phyloP scores from a whole-genome alignment of 2,888 invertebrate species.

The Yponomeuta malinellus region DNA sequence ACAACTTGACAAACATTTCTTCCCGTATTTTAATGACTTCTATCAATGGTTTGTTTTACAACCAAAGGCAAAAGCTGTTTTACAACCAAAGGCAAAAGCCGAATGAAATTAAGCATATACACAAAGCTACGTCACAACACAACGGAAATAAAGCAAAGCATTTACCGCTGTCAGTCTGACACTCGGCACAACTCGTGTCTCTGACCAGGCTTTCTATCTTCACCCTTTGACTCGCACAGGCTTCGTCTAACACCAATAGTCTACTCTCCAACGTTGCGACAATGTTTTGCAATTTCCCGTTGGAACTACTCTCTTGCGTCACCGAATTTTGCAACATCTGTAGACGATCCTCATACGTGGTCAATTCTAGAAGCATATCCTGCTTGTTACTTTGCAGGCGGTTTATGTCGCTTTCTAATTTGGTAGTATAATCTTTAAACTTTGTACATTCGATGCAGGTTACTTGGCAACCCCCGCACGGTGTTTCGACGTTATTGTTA shows the following conservation, averaged over 20 bases:
- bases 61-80: too few relatives aligned
- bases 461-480: constrained; percentile 30
- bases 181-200: constrained; percentile 32
- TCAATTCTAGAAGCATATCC: constrained; percentile 42
- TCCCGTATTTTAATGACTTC: too few relatives aligned
- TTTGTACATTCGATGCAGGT: constrained; percentile 44
- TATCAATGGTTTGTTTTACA: too few relatives aligned
- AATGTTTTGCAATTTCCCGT: constrained; percentile 35
- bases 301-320: constrained; percentile 41
- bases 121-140: background rate
- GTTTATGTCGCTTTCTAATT: constrained; percentile 42
- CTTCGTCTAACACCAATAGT: constrained; percentile 37
- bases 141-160: constrained; percentile 1
- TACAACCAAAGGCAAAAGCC: too few relatives aligned
- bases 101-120: too few relatives aligned
- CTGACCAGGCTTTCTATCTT: constrained; percentile 33
- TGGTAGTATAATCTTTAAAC: constrained; percentile 30
- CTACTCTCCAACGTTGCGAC: constrained; percentile 40
- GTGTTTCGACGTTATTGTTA: constrained; percentile 34
- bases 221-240: constrained; percentile 37
- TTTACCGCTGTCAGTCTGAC: constrained; percentile 44
- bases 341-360: constrained; percentile 47
- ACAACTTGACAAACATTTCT: too few relatives aligned
- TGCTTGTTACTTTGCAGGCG: constrained; percentile 30
- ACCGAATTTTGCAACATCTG: constrained; percentile 37